These are phyloP conservation scores for Piprites chloris DNA, from an alignment of 2,113 vertebrate species.

Conservation along the genomic window DNA sequence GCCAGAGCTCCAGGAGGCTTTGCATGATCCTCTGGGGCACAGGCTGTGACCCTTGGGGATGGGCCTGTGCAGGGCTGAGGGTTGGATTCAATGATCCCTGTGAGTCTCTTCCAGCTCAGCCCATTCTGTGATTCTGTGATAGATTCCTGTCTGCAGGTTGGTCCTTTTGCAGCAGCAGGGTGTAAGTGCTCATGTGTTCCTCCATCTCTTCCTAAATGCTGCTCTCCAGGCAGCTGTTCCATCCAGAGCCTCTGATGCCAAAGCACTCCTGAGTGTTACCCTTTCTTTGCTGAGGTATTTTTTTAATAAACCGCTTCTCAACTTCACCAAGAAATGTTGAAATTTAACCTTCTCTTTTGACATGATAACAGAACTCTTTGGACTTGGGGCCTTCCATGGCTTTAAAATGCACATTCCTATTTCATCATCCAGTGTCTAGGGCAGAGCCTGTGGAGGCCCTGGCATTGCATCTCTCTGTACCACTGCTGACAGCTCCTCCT, in stretches of 20 bases:
- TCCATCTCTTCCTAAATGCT: not conserved
- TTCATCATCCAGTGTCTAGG: fast-evolving
- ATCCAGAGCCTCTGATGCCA: not conserved
- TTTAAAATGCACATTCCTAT: not conserved
- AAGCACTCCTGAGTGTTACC: not conserved
- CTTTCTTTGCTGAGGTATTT: not conserved
- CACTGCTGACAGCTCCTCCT: not conserved
- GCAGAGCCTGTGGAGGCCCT: too few species aligned
- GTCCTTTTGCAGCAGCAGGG: not conserved
- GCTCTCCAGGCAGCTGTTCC: not conserved
- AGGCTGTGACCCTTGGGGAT: not conserved
- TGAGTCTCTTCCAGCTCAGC: not conserved
- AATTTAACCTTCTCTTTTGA: not conserved
- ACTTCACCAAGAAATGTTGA: not conserved
- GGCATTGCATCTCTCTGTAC: not conserved
- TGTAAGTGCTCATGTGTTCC: not conserved
- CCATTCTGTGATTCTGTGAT: not conserved
- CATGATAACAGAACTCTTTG: not conserved
- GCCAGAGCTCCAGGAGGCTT: not conserved
- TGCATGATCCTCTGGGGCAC: not conserved
- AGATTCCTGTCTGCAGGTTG: not conserved
- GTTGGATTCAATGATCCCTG: not conserved
- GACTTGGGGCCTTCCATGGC: not conserved
- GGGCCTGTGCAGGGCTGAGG: not conserved
- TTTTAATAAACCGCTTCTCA: not conserved